phyloP scores from a whole-genome alignment of 2,113 vertebrate species.

The Leucopternis melanops region DNA sequence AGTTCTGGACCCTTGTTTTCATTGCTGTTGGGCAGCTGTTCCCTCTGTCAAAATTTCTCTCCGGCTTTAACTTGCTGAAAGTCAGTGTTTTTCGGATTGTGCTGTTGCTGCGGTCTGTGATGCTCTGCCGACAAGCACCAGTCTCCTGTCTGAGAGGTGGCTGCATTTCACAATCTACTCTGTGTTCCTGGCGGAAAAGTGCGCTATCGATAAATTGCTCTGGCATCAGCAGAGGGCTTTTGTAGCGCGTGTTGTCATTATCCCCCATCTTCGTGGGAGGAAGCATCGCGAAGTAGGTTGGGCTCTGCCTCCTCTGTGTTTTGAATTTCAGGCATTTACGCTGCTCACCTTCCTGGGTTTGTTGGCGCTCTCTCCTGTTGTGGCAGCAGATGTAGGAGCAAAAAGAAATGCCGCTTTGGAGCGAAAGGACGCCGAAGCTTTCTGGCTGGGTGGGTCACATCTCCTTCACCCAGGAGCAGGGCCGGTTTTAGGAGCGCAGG shows the following conservation, averaged over 20 bases:
- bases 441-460: background rate
- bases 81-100: background rate
- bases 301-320: background rate
- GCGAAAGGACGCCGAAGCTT: background rate
- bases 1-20: background rate
- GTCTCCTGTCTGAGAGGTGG: background rate
- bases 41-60: background rate
- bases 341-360: background rate
- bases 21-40: background rate
- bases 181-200: background rate
- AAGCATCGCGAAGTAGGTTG: background rate
- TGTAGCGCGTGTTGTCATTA: accelerated
- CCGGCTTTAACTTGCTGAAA: background rate
- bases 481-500: background rate
- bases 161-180: background rate
- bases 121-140: background rate
- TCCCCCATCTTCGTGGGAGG: background rate
- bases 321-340: background rate
- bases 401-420: background rate
- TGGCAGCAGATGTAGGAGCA: background rate
- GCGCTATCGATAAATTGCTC: background rate
- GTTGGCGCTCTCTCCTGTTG: background rate
- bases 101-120: background rate
- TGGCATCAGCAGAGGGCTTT: background rate
- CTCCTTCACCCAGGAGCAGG: background rate